Percentiles rank a stretch among this genome's conserved stretches.
phyloP scores from a whole-genome alignment of 2,113 vertebrate species.

The Irena cyanogastra region DNA sequence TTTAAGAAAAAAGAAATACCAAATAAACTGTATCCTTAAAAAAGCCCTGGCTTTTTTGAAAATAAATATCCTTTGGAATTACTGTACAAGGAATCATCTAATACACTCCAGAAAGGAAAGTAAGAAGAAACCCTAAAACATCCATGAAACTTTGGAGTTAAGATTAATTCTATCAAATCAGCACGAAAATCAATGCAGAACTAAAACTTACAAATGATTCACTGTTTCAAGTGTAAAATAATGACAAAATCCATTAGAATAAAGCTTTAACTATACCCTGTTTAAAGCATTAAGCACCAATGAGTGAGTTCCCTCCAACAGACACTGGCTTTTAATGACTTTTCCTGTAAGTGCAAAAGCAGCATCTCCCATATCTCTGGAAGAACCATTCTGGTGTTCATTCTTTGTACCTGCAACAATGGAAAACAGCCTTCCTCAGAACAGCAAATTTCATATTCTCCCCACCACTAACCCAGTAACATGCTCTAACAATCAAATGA shows the following conservation, averaged over 20 bases:
- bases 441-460: background rate
- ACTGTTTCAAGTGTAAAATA: background rate
- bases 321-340: constrained; percentile 86
- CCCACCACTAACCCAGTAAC: background rate
- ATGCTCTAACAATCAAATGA: background rate
- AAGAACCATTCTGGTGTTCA: constrained; percentile 7
- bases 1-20: background rate
- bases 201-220: background rate
- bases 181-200: background rate
- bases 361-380: constrained; percentile 68
- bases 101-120: background rate
- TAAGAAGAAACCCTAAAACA: background rate
- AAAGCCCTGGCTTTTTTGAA: background rate
- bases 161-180: background rate
- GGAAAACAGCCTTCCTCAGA: background rate
- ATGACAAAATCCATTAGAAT: background rate
- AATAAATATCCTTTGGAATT: background rate
- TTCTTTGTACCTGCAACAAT: constrained; percentile 54
- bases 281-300: constrained; percentile 87
- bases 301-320: constrained; percentile 83
- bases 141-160: background rate
- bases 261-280: constrained; percentile 74
- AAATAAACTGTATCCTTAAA: background rate
- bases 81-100: background rate
- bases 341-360: constrained; percentile 77